Percentiles rank a stretch among this genome's conserved stretches.
These are phyloP conservation scores for Dissostichus mawsoni DNA, from an alignment of 2,113 vertebrate species.

Conservation along the genomic window DNA sequence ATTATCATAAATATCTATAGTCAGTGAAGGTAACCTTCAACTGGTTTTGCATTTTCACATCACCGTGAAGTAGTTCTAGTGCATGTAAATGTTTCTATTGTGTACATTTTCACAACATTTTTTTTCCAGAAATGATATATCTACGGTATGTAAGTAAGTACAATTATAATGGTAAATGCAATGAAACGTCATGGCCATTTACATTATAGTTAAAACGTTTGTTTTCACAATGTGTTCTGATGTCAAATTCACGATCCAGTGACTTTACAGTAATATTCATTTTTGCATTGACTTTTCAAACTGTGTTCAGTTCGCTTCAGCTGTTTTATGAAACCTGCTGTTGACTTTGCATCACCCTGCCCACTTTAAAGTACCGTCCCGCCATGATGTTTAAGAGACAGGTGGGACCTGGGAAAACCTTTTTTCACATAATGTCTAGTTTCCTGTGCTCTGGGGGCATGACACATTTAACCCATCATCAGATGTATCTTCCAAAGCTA, in stretches of 20 bases:
- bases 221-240: not conserved
- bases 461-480: conserved; percentile 25
- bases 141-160: too few relatives aligned
- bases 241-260: conserved; percentile 29
- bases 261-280: conserved; percentile 29
- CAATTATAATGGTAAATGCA: too few relatives aligned
- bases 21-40: not conserved
- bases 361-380: conserved; percentile 31
- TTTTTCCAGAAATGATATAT: too few relatives aligned
- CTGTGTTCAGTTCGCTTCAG: conserved; percentile 42
- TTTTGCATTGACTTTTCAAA: conserved; percentile 15
- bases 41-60: not conserved
- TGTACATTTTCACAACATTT: not conserved
- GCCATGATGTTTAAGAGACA: conserved; percentile 50
- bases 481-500: conserved; percentile 43
- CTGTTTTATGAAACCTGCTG: conserved; percentile 42
- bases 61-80: not conserved
- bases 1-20: not conserved
- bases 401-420: conserved; percentile 33
- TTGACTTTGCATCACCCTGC: conserved; percentile 42
- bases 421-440: conserved; percentile 50
- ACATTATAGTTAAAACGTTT: too few relatives aligned
- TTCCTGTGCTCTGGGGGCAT: conserved; percentile 32
- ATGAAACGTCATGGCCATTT: too few relatives aligned
- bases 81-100: not conserved